Evolutionary conservation across 2,113 vertebrate species (phyloP).

Genomic region (Misgurnus anguillicaudatus): DNA sequence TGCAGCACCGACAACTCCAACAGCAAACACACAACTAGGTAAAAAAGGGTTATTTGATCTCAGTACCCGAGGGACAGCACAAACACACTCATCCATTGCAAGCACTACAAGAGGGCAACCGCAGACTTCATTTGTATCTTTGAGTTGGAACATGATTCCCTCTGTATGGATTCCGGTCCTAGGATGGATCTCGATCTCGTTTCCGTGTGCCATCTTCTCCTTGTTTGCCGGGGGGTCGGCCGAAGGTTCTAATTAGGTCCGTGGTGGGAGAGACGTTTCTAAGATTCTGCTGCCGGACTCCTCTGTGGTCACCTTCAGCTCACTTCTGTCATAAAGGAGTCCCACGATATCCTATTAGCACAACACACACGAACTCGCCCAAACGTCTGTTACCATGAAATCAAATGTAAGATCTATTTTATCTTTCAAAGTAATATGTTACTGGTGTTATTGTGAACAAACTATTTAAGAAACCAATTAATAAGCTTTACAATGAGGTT

Average conservation of each 20-base stretch:
- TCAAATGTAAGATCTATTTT: too few relatives aligned
- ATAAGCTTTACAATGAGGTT: too few relatives aligned
- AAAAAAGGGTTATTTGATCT: constrained; percentile 25
- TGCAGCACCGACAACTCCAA: constrained; percentile 9
- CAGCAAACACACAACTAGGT: not conserved
- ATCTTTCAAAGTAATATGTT: too few relatives aligned
- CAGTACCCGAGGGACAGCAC: constrained; percentile 13
- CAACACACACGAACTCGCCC: not conserved
- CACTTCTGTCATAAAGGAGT: constrained; percentile 24
- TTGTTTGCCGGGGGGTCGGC: constrained; percentile 44
- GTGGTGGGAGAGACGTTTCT: constrained; percentile 37
- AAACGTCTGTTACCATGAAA: too few relatives aligned
- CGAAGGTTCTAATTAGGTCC: constrained; percentile 65
- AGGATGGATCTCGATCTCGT: not conserved
- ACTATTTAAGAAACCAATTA: too few relatives aligned
- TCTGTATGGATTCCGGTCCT: not conserved
- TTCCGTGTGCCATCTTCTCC: not conserved
- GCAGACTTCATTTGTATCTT: constrained; percentile 27
- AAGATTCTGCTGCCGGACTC: constrained; percentile 51
- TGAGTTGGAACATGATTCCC: not conserved
- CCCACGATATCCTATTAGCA: constrained; percentile 53
- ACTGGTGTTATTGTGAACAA: too few relatives aligned
- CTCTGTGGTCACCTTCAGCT: constrained; percentile 6
- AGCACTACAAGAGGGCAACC: constrained; percentile 6
- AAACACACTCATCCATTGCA: constrained; percentile 1